Evolutionary conservation across 2,113 vertebrate genomes (phyloP), one percentile per base, ranked within the genome.

Genomic region (Cinclus mexicanus): DNA sequence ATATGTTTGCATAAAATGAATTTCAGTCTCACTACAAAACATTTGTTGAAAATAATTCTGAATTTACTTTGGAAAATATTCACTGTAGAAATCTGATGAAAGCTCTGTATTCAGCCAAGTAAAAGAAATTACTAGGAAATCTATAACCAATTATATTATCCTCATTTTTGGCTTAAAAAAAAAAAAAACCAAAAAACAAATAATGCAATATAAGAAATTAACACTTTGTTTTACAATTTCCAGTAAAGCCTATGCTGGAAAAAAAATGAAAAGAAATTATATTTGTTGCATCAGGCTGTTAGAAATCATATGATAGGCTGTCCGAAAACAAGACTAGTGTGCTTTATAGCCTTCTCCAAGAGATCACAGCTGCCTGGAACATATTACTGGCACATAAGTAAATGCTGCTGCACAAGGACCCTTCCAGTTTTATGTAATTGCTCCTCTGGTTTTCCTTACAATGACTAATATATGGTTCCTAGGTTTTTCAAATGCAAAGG

Each of bases 1-100:
- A 64, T 60, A 74, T 26, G 25, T 84, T 83, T 86, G 64, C 47
- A 60, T 63, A 78, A 94, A 90, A 89, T 63, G 8, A 71, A 78
- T 78, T 86, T 88, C 75, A 83, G 56, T 72, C 37, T 86, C 28
- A 26, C 57, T 83, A 52, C 4, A 8, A 91, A 87, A 78, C 69
- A 87, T 71, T 76, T 91, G 41, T 87, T 85, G 37, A 94, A 94
- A 87, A 28, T 59, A 88, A 90, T 85, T 92, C 50, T 74, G 55
- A 92, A 69, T 88, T 92, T 74, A 83, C 29, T 86, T 77, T 77
- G 67, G 60, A 86, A 95, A 87, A 87, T 41, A 75, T 53, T 84
- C 72, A 64, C 44, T 87, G 28, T 17, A 87, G 47, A 84, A 94
- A 78, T 89, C 39, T 72, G 83, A 61, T 69, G 81, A 92, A 95